Base-by-base conservation (phyloP, 1,140 invertebrate species). In the Drosophila kanapiae region DNA sequence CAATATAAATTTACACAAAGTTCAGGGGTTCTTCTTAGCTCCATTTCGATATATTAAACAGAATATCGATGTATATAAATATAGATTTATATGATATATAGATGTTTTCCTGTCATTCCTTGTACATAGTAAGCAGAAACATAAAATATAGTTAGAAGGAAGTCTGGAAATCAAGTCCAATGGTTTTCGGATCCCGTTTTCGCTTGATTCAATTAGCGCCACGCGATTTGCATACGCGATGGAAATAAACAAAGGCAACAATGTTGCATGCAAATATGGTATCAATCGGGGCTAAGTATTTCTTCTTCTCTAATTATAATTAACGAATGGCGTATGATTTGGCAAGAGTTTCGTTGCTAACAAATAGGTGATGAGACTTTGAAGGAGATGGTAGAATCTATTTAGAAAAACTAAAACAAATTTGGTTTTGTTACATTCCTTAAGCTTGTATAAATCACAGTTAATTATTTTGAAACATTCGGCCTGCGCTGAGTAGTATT, bases 171-270 rank as follows among this genome's bases (percentile, higher is more conserved):
- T 62, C 56, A 53, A 53, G 65, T 40, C 42, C 29, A 68, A 69
- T 69, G 65, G 47, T 40, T 68, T 68, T 14, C 43, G 37, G 51
- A 51, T 42, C 62, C 64, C 64, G 62, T 67, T 51, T 69, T 68
- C 29, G 63, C 49, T 69, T 69, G 47, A 69, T 65, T 68, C 47
- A 53, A 53, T 69, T 69, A 68, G 62, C 65, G 62, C 65, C 45
- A 53, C 37, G 47, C 62, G 62, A 69, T 69, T 68, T 68, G 65
- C 65, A 53, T 69, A 29, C 47, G 62, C 65, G 37, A 69, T 68
- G 62, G 35, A 61, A 63, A 63, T 65, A 18, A 47, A 29, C 58
- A 65, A 63, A 65, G 47, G 63, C 65, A 51, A 69, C 65, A 69
- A 68, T 42, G 65, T 69, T 68, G 65, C 65, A 23, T 47, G 64